Evolutionary conservation across 2,113 vertebrate species (phyloP).

Genomic region (Cathartes aura): DNA sequence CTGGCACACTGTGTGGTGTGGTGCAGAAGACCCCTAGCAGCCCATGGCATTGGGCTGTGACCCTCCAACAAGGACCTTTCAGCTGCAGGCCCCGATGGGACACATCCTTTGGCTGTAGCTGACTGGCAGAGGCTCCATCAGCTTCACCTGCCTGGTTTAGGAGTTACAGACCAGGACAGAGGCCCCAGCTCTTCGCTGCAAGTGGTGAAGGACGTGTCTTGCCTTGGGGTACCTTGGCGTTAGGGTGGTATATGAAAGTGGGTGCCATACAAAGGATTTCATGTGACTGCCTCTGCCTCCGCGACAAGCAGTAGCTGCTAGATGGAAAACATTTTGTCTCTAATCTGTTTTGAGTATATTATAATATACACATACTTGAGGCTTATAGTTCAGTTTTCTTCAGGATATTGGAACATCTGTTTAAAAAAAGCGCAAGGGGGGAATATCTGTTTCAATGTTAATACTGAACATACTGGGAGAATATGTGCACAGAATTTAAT

Average conservation of each 20-base stretch:
- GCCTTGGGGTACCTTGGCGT: background rate
- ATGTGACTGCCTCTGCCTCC: background rate
- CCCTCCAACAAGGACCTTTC: background rate
- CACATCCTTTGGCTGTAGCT: background rate
- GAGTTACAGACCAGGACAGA: background rate
- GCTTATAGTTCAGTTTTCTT: slow-evolving; percentile 38
- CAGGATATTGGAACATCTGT: slow-evolving; percentile 49
- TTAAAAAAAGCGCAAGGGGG: background rate
- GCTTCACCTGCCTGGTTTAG: background rate
- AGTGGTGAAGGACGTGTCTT: fast-evolving
- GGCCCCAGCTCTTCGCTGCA: fast-evolving
- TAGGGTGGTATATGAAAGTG: background rate
- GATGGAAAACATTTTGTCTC: slow-evolving; percentile 12
- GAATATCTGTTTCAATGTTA: background rate
- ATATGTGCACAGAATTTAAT: background rate
- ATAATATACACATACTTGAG: background rate
- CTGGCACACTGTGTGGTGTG: background rate
- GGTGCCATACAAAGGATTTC: background rate
- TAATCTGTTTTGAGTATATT: background rate
- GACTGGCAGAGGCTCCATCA: background rate
- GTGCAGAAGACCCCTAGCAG: background rate
- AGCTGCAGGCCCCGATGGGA: background rate
- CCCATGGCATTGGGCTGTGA: background rate
- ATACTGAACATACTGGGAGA: background rate
- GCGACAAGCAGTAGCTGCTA: background rate